Percentiles rank a stretch among this genome's conserved stretches.
Evolutionary conservation across 1,140 invertebrate species (phyloP).

Genomic region (Cydia amplana): DNA sequence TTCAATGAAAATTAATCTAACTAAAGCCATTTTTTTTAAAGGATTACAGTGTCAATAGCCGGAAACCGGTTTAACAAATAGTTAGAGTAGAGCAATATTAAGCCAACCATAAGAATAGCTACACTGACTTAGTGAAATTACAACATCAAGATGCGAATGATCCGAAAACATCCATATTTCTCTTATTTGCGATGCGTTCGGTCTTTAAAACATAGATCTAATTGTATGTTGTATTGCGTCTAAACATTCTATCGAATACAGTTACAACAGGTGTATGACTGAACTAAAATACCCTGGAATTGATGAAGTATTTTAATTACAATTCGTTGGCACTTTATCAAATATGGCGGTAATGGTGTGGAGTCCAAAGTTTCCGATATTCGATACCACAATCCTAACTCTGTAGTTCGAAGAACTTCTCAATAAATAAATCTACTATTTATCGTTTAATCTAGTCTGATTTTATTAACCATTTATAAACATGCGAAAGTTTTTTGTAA

Average conservation of each 20-base stretch:
- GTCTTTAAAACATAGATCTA: no score
- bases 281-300: conserved; percentile 14
- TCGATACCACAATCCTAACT: neutral
- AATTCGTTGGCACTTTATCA: conserved; percentile 14
- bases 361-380: conserved; percentile 18
- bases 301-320: conserved; percentile 28
- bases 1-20: no score
- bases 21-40: no score
- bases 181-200: no score
- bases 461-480: no score
- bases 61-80: neutral
- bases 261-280: conserved; percentile 8
- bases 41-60: no score
- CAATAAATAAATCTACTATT: no score
- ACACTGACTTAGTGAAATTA: neutral
- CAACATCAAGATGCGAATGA: neutral
- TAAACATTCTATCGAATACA: neutral
- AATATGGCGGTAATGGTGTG: neutral
- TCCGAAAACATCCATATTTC: neutral
- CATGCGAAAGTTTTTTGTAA: no score
- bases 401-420: no score
- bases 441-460: no score
- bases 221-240: no score
- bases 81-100: neutral
- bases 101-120: neutral